A percentile compares a stretch with the other conserved stretches of the same genome.
phyloP scores from a whole-genome alignment of 53 echinoderm and acorn worm species.

The Paracentrotus lividus region DNA sequence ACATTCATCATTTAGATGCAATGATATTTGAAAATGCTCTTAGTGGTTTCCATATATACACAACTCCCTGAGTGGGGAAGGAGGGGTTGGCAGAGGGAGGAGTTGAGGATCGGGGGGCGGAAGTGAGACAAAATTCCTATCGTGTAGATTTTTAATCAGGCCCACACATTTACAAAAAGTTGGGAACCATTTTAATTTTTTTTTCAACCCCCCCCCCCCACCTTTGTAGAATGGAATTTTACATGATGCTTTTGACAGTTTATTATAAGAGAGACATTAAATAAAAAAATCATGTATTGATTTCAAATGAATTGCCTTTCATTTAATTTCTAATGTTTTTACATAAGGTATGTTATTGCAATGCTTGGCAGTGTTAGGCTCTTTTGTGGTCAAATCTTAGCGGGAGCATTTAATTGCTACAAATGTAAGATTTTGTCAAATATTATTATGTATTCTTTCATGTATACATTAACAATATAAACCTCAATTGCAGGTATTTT shows the following conservation, averaged over 20 bases:
- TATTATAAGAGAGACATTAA: background rate
- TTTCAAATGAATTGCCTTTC: no score
- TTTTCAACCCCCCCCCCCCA: no score
- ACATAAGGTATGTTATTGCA: background rate
- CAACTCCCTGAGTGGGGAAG: background rate
- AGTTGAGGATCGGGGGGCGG: background rate
- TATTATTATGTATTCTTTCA: no score
- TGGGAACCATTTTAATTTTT: no score
- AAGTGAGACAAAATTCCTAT: no score
- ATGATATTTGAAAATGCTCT: background rate
- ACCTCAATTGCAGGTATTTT: no score
- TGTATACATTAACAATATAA: background rate
- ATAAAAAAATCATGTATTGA: no score
- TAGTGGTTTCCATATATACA: background rate
- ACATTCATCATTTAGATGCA: background rate
- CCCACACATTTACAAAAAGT: no score
- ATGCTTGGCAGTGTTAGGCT: background rate
- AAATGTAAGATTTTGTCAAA: background rate
- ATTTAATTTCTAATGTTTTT: no score
- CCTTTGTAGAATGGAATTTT: no score
- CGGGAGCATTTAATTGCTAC: background rate
- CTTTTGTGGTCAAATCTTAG: background rate
- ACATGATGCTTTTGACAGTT: background rate
- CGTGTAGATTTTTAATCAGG: no score
- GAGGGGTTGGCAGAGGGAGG: background rate